Conservation (phyloP, 2,797 vertebrate genomes). For the Syndactyla subalaris region DNA sequence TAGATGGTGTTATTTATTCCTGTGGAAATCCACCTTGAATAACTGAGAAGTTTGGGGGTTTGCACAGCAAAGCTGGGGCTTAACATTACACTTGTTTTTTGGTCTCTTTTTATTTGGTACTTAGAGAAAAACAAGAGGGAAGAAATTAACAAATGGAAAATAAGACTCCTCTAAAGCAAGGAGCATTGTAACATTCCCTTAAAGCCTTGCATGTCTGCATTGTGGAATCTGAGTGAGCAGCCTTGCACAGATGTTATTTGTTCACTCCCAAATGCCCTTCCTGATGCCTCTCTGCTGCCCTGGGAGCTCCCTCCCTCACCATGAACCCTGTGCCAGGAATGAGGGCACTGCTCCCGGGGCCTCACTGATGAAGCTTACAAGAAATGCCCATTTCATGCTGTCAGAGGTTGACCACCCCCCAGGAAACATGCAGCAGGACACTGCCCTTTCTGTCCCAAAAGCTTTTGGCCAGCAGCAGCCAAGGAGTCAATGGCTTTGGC, state of each 20-base stretch:
- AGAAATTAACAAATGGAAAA: not conserved
- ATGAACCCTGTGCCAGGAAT: rapidly evolving
- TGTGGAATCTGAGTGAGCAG: not conserved
- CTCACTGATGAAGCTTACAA: rapidly evolving
- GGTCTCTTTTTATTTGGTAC: not conserved
- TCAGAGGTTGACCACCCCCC: rapidly evolving
- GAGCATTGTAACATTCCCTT: not conserved
- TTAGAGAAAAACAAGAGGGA: not conserved
- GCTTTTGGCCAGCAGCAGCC: not conserved
- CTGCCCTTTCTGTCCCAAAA: not conserved
- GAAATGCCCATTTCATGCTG: not conserved
- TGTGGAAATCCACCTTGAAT: not conserved
- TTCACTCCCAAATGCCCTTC: not conserved
- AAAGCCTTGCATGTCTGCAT: rapidly evolving
- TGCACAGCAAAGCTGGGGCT: not conserved
- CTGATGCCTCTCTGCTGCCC: not conserved
- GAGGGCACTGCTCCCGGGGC: rapidly evolving
- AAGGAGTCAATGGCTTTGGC: not conserved
- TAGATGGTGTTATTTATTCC: rapidly evolving
- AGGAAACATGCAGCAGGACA: rapidly evolving
- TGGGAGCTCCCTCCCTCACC: not conserved
- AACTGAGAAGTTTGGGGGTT: rapidly evolving
- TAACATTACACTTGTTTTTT: not conserved
- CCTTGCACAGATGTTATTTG: not conserved
- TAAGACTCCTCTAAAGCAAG: not conserved